A percentile compares a stretch with the other conserved stretches of the same genome.
Conservation (phyloP, 2,888 invertebrate species). For the Campoletis raptor region DNA sequence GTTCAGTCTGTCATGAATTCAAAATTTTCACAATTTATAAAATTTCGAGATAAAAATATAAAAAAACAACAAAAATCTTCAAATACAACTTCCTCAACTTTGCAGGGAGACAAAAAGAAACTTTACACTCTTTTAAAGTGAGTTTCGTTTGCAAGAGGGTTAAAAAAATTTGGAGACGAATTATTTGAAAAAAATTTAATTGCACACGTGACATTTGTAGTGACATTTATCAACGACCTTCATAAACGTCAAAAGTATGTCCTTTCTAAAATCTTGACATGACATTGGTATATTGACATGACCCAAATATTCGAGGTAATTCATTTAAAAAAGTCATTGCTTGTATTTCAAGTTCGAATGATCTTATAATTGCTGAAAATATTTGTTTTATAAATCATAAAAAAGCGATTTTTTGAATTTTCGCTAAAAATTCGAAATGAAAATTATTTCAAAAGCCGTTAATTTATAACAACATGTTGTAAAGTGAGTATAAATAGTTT, state of each 20-base stretch:
- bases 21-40: neutral
- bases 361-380: neutral
- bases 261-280: neutral
- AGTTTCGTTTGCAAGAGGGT: neutral
- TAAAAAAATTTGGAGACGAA: no score
- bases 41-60: neutral
- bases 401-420: neutral
- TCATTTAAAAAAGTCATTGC: neutral
- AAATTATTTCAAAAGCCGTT: neutral
- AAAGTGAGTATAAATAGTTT: slow-evolving; percentile 45
- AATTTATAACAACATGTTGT: neutral
- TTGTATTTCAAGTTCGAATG: no score
- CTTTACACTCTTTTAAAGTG: neutral
- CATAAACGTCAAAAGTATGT: neutral
- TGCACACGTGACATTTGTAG: neutral
- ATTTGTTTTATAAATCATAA: neutral
- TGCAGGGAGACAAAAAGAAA: no score
- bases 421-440: neutral
- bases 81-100: neutral
- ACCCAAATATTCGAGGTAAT: neutral
- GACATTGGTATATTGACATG: neutral
- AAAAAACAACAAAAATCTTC: no score
- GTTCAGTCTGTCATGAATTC: neutral
- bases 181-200: neutral
- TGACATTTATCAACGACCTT: neutral